Base-by-base conservation (phyloP, 2,113 vertebrate genomes). In the Crocuta crocuta region DNA sequence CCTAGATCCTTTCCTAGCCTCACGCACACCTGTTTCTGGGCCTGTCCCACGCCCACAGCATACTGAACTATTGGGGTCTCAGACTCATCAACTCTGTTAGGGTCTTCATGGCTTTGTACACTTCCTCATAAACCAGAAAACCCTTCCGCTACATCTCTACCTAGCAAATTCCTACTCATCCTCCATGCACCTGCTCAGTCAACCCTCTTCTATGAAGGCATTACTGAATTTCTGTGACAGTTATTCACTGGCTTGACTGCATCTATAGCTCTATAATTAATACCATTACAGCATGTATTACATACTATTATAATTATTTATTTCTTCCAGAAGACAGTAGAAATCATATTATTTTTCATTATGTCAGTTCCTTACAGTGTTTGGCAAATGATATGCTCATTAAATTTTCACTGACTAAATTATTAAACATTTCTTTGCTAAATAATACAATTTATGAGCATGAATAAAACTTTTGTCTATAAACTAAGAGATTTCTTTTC, bases 401-500 rank as follows among this genome's bases (percentile, higher is more conserved):
- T 81, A 89, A 87, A 94, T 89, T 96, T 43, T 92, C 74, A 89
- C 58, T 26, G 65, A 93, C 73, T 84, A 88, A 95, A 88, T 92
- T 93, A 96, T 58, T 84, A 86, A 98, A 82, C 4, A 94, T 68
- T 83, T 76, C 12, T 71, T 96, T 84, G 63, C 61, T 93, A 93
- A 97, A 80, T 96, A 91, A 91, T 84, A 50, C 2, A 74, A 88
- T 89, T 88, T 63, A 81, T 58, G 31, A 70, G 23, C 85, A 23
- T 84, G 91, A 95, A 93, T 93, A 65, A 94, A 79, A 65, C 39
- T 76, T 86, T 73, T 55, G 8, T 84, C 50, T 84, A 31, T 74
- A 39, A 74, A 63, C 55, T 26, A 66, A 31, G 45, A 35, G 61
- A 71, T 86, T 55, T 94, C 11, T n/a, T 10, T 79, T 88, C 73